A percentile compares a stretch with the other conserved stretches of the same genome.
Conservation (phyloP, 2,797 vertebrate species). For the Cichlasoma orientale region DNA sequence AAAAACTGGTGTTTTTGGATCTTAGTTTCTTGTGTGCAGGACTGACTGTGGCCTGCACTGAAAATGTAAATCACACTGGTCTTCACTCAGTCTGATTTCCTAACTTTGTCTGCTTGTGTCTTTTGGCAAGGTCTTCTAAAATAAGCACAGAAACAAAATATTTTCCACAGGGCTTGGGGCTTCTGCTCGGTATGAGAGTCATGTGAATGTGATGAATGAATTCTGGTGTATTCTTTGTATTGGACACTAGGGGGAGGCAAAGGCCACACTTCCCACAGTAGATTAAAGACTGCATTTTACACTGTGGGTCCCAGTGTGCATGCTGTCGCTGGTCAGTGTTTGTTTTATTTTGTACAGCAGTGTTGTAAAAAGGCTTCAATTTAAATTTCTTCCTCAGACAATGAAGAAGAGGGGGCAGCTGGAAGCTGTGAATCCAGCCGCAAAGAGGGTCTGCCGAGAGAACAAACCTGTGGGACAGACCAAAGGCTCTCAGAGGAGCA, state of each 20-base stretch:
- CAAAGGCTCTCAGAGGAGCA: slow-evolving; percentile 71
- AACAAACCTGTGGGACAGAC: slow-evolving; percentile 24
- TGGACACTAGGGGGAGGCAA: slow-evolving; percentile 66
- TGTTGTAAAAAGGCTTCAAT: background rate
- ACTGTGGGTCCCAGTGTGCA: background rate
- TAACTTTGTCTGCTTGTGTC: background rate
- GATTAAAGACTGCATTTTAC: background rate
- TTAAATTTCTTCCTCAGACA: slow-evolving; percentile 55
- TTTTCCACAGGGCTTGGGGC: background rate
- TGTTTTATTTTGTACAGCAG: background rate
- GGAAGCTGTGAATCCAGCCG: slow-evolving; percentile 53
- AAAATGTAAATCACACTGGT: too few relatives aligned
- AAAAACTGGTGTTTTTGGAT: background rate
- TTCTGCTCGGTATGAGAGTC: background rate
- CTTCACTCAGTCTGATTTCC: background rate
- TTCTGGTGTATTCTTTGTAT: background rate
- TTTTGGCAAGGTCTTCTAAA: background rate
- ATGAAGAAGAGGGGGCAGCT: slow-evolving; percentile 71
- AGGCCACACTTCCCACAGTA: slow-evolving; percentile 39
- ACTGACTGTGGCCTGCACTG: background rate
- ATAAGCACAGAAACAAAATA: background rate
- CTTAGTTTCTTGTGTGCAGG: background rate
- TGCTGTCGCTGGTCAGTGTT: fast-evolving
- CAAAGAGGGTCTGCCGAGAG: slow-evolving; percentile 75
- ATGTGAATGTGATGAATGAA: background rate